Conservation (phyloP, 2,797 vertebrate genomes). For the Anguilla megastoma region DNA sequence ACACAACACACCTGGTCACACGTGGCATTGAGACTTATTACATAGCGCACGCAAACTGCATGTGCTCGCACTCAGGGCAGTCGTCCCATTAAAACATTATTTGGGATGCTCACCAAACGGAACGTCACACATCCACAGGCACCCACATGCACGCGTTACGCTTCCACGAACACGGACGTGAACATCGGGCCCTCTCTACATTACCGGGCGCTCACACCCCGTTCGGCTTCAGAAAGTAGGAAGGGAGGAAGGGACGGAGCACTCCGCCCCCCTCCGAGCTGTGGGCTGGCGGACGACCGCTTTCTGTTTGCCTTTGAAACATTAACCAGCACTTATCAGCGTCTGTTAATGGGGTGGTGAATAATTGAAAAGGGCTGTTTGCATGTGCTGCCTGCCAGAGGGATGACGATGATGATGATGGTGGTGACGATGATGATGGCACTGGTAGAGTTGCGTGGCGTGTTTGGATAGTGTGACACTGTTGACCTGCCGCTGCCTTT, state of each 20-base stretch:
- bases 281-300: background rate
- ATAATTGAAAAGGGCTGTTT: constrained; percentile 29
- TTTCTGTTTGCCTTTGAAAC: constrained; percentile 26
- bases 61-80: background rate
- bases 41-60: background rate
- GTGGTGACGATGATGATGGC: background rate
- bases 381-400: background rate
- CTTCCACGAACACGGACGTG: background rate
- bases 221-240: background rate
- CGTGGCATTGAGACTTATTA: background rate
- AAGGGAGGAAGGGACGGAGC: background rate
- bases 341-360: constrained; percentile 26
- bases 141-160: background rate
- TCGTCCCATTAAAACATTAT: background rate
- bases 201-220: background rate
- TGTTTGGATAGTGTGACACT: background rate
- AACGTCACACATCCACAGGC: background rate
- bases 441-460: background rate
- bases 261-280: background rate
- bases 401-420: background rate
- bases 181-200: too few relatives aligned
- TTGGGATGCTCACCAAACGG: background rate
- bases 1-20: background rate
- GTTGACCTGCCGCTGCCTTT: background rate
- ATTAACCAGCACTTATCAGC: constrained; percentile 27